Base-by-base conservation (phyloP, 2,888 invertebrate species). In the Meliscaeva auricollis region DNA sequence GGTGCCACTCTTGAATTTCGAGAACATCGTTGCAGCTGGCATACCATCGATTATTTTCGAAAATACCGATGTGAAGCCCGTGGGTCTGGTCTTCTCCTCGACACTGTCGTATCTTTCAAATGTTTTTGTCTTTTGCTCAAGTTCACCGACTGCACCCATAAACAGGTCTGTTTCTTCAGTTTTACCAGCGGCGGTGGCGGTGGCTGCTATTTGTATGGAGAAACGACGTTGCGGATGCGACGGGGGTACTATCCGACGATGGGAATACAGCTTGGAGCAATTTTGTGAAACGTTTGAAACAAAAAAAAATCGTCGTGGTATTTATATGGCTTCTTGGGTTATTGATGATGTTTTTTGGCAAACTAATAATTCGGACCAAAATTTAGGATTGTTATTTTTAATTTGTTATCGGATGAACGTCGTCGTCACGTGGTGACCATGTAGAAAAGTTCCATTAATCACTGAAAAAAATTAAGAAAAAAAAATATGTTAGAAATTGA, bases 1-100 rank as follows among this genome's bases (percentile, higher is more conserved):
- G 91, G 90, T 94, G 89, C 93, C 93, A 91, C 94, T 94, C 91
- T 95, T 95, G 91, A 96, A 95, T 93, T 95, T 96, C 73, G 95
- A 94, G 92, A 96, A 96, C 96, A 96, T 96, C 91, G 94, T 94
- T 88, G 93, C 90, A 82, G 92, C 90, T 89, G 92, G 92, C 92
- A 92, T 92, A 90, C 92, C 92, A 91, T 92, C 91, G 89, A 92
- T 92, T 90, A 92, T 89, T 89, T 92, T 92, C 73, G 92, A 91
- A 88, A 92, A 92, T 84, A 91, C 91, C 89, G 91, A 91, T 87
- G 92, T 90, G 88, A 91, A 91, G 88, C 91, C 91, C 68, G 76
- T 81, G 13, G 72, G 81, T 62, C 85, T 50, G 76, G 81, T 64
- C 81, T 73, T 81, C 89, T 91, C 90, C 88, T 91, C 92, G 88